Conservation (phyloP, 2,797 vertebrate genomes). For the Melanotaenia parkinsoni region DNA sequence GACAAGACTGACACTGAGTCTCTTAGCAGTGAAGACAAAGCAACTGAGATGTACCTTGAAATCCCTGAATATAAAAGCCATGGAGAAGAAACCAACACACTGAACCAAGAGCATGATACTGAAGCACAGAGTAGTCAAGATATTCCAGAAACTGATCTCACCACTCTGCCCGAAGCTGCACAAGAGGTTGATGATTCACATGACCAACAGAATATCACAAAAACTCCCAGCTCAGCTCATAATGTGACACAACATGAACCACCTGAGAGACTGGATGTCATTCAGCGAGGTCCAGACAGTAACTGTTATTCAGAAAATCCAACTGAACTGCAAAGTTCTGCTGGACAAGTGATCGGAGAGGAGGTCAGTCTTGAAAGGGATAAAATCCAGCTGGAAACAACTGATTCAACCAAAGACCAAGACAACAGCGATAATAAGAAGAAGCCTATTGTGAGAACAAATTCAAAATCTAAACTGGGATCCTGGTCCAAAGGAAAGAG, state of each 20-base stretch:
- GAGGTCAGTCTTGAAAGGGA: slow-evolving; percentile 16
- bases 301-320: slow-evolving; percentile 22
- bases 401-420: slow-evolving; percentile 16
- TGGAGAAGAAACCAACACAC: background rate
- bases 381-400: slow-evolving; percentile 25
- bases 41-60: slow-evolving; percentile 35
- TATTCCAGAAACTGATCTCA: slow-evolving; percentile 9
- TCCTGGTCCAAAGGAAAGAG: slow-evolving; percentile 82
- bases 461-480: slow-evolving; percentile 66
- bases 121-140: slow-evolving; percentile 28
- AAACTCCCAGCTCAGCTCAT: slow-evolving; percentile 24
- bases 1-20: background rate
- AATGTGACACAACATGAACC: slow-evolving; percentile 17
- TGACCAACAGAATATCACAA: slow-evolving; percentile 9
- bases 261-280: slow-evolving; percentile 11
- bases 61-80: slow-evolving; percentile 23
- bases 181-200: slow-evolving; percentile 21
- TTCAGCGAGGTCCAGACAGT: slow-evolving; percentile 11
- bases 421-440: slow-evolving; percentile 28
- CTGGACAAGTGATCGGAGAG: slow-evolving; percentile 3
- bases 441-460: slow-evolving; percentile 50
- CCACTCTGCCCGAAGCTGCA: slow-evolving; percentile 17
- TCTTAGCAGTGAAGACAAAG: slow-evolving; percentile 7
- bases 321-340: background rate
- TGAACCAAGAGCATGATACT: slow-evolving; percentile 5